These are phyloP conservation scores for Hydrolagus affinis DNA, from an alignment of 2,113 vertebrate species.

Conservation along the genomic window DNA sequence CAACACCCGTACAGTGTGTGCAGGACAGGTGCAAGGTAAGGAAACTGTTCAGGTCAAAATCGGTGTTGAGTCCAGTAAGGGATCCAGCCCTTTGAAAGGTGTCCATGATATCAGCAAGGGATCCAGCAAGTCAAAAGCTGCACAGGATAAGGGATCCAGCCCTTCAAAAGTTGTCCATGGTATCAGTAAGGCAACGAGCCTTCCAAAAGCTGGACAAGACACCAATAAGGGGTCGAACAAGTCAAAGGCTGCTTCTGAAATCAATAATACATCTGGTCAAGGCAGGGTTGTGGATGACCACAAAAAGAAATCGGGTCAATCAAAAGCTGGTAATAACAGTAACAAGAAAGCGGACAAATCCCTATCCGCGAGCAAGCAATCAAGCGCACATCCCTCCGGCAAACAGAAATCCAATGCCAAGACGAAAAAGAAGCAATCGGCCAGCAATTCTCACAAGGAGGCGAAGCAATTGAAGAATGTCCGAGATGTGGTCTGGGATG, in stretches of 20 bases:
- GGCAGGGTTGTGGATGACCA: slow-evolving; percentile 38
- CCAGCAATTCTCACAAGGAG: slow-evolving; percentile 43
- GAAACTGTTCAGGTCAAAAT: slow-evolving; percentile 24
- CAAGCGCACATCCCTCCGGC: slow-evolving; percentile 38
- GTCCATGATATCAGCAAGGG: slow-evolving; percentile 41
- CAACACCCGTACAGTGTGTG: slow-evolving; percentile 14
- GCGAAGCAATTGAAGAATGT: slow-evolving; percentile 63
- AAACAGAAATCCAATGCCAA: slow-evolving; percentile 42
- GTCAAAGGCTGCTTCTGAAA: slow-evolving; percentile 36
- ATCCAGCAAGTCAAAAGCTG: slow-evolving; percentile 45
- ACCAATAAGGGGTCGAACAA: slow-evolving; percentile 27
- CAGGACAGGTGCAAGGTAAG: slow-evolving; percentile 31
- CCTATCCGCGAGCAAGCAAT: slow-evolving; percentile 38
- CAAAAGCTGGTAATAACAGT: slow-evolving; percentile 2
- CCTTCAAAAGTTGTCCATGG: slow-evolving; percentile 35
- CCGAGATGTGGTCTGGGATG: slow-evolving; percentile 89
- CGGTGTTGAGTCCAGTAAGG: rapidly evolving
- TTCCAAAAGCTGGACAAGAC: slow-evolving; percentile 31
- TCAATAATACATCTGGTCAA: slow-evolving; percentile 28
- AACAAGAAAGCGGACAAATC: slow-evolving; percentile 20
- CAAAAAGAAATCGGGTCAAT: slow-evolving; percentile 27
- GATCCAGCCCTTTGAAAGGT: slow-evolving; percentile 29
- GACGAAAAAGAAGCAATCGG: slow-evolving; percentile 38
- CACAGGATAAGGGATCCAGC: slow-evolving; percentile 52
- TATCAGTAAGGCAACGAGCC: slow-evolving; percentile 33